Evolutionary conservation across 1,140 invertebrate genomes (phyloP).

Genomic region (Copidosoma floridanum): DNA sequence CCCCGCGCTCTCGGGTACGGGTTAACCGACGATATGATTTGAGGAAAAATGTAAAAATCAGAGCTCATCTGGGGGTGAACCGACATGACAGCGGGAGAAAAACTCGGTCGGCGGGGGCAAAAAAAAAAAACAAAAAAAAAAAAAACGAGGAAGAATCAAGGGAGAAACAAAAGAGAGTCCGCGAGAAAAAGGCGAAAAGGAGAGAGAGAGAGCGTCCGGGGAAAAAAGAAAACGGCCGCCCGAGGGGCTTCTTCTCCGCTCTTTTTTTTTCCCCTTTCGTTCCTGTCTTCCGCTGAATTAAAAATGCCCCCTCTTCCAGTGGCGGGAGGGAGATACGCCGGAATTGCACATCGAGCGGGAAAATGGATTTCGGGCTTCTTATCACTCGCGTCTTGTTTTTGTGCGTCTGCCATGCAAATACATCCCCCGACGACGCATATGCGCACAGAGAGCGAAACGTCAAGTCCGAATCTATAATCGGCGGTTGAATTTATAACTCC

Average conservation of each 20-base stretch:
- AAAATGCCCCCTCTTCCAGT: slow-evolving; percentile 1
- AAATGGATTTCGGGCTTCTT: slow-evolving; percentile 17
- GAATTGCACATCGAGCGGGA: slow-evolving; percentile 1
- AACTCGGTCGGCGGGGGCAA: background rate
- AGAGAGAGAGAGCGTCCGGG: background rate
- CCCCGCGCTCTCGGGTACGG: too few species aligned
- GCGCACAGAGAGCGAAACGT: too few species aligned
- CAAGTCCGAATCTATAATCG: too few species aligned
- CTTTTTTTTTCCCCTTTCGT: background rate
- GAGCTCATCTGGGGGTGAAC: slow-evolving; percentile 36
- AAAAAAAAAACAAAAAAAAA: too few species aligned
- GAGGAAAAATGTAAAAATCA: slow-evolving; percentile 17
- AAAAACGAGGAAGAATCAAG: too few species aligned
- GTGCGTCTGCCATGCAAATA: background rate
- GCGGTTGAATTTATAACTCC: too few species aligned
- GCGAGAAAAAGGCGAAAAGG: slow-evolving; percentile 8
- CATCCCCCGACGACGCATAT: too few species aligned
- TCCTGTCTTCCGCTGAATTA: slow-evolving; percentile 11
- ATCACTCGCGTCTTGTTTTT: background rate
- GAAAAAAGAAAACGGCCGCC: background rate
- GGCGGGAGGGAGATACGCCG: background rate
- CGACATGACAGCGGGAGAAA: slow-evolving; percentile 33
- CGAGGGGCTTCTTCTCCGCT: background rate
- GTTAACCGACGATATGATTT: too few species aligned
- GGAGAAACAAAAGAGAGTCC: too few species aligned